phyloP scores from a whole-genome alignment of 1,140 invertebrate genomes.

The Drosophila novamexicana region DNA sequence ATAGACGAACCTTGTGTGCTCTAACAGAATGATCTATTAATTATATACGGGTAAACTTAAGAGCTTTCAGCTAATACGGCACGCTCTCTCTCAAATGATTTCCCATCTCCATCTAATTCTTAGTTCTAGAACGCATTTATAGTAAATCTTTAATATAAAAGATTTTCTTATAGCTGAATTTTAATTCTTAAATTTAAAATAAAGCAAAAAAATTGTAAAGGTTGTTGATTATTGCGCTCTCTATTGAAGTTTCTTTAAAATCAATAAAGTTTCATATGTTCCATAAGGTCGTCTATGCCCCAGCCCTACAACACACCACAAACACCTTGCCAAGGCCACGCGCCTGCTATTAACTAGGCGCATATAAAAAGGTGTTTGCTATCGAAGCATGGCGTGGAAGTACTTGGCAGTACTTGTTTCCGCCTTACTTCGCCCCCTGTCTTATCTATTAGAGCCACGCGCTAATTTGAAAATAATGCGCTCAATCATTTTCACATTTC shows the following conservation, averaged over 20 bases:
- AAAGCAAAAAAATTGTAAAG: too few relatives aligned
- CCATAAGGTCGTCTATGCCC: neutral
- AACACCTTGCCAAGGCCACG: constrained; percentile 48
- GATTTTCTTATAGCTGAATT: too few relatives aligned
- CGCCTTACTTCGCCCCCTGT: neutral
- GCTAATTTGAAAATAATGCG: constrained; percentile 82
- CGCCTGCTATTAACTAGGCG: constrained; percentile 19
- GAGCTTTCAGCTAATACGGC: too few relatives aligned
- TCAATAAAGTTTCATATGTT: neutral
- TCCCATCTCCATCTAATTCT: too few relatives aligned
- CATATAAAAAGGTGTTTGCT: constrained; percentile 31
- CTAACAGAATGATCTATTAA: neutral
- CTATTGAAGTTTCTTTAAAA: too few relatives aligned
- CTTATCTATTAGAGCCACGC: constrained; percentile 53
- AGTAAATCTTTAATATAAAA: too few relatives aligned
- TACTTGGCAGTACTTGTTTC: constrained; percentile 29
- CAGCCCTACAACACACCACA: neutral
- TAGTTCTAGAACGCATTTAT: too few relatives aligned
- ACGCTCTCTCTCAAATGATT: neutral
- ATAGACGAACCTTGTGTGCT: constrained; percentile 7
- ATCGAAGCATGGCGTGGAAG: constrained; percentile 41
- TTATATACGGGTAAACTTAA: neutral
- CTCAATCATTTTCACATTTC: constrained; percentile 78
- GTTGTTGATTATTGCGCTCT: too few relatives aligned
- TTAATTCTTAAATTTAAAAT: too few relatives aligned